Evolutionary conservation across 2,888 invertebrate genomes (phyloP), one percentile per base, ranked within the genome.

Genomic region (Pterostichus niger): DNA sequence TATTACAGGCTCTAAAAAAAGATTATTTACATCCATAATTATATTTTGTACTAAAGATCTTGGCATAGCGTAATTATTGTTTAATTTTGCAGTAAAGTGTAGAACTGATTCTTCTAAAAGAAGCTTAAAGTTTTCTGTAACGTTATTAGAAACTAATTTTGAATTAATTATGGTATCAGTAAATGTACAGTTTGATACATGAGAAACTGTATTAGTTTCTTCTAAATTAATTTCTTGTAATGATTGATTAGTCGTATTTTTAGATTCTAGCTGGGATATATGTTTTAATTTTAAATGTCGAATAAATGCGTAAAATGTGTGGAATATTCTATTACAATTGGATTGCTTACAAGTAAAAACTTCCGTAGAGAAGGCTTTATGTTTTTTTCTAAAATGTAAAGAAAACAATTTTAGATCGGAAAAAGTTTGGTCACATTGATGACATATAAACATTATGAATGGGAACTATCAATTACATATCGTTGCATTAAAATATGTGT

Each of bases 301-400:
- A 81, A 76, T 52, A 59, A 75, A 75, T 54, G 75, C 44, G 33
- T 84, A 83, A 13, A 84, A 59, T 78, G 84, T 73, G 24, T 76
- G 83, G 33, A 85, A 85, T n/a, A 52, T 64, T 64, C 84, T 56
- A 13, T 11, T 10, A 76, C 85, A 85, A 4, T 73, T 35, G 13
- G n/a, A 44, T 33, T 84, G 17, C 33, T 56, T 83, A 35, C 85
- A 85, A 59, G 31, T 73, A 83, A 83, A 76, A 77, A 64, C 10
- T 64, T 75, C 59, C 68, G 31, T 83, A 44, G 52, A 44, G 13
- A 75, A 64, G 15, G 64, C 40, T 71, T 56, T 56, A 84, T 84
- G 83, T 68, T 17, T n/a, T n/a, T n/a, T n/a, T n/a, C n/a, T n/a
- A n/a, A n/a, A n/a, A n/a, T n/a, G n/a, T n/a, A n/a, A n/a, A 54